Conservation (phyloP, 2,888 invertebrate species). For the Endotricha flammealis region DNA sequence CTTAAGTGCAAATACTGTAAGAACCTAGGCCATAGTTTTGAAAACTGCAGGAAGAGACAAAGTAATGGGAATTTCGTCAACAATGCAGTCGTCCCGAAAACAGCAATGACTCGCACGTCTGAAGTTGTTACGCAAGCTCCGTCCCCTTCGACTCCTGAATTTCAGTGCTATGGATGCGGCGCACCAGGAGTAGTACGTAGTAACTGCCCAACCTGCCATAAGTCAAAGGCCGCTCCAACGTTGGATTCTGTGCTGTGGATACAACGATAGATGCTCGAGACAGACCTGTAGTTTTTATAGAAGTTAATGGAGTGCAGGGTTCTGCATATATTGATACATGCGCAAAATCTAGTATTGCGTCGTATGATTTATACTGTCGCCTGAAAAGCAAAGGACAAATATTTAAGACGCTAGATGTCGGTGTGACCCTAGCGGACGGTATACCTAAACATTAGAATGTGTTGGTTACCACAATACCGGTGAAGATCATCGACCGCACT, state of each 20-base stretch:
- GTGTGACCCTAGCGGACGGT: neutral
- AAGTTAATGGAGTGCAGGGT: neutral
- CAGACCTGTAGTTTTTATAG: neutral
- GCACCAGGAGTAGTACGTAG: neutral
- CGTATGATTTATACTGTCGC: neutral
- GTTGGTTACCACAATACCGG: neutral
- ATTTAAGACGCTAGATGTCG: neutral
- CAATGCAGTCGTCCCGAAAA: neutral
- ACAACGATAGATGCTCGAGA: neutral
- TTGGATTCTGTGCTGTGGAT: constrained; percentile 3
- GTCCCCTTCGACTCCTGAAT: neutral
- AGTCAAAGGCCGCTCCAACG: neutral
- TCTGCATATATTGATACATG: constrained; percentile 6
- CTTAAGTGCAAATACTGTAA: neutral
- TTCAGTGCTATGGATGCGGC: constrained; percentile 4
- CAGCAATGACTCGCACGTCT: neutral
- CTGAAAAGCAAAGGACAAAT: neutral
- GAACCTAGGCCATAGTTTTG: neutral
- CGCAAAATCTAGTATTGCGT: constrained; percentile 2
- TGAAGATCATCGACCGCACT: neutral
- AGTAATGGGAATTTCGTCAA: neutral
- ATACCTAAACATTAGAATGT: neutral
- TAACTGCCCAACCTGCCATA: constrained; percentile 3
- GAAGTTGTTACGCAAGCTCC: too few species aligned
- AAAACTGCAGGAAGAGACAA: neutral